These are phyloP conservation scores for Criorhina ranunculi DNA, from an alignment of 2,888 invertebrate species.

Conservation along the genomic window DNA sequence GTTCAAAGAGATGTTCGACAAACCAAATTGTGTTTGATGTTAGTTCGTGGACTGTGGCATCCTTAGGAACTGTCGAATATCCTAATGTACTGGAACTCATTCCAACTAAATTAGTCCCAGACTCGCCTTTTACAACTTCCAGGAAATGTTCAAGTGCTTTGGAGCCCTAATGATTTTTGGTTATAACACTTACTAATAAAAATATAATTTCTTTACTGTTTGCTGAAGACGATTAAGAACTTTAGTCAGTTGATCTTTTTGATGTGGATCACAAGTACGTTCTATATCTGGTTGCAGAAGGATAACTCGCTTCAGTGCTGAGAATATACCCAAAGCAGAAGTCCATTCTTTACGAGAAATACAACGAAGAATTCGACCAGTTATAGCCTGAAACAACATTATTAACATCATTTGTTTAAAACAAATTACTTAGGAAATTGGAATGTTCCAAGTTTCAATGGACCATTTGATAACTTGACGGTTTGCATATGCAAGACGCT, in stretches of 20 bases:
- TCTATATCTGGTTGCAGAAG: constrained; percentile 92
- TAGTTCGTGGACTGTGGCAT: constrained; percentile 98
- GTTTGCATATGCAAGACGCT: no score
- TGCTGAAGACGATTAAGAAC: constrained; percentile 90
- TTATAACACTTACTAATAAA: neutral
- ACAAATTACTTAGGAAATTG: no score
- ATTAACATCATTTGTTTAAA: no score
- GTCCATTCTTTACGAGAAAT: constrained; percentile 92
- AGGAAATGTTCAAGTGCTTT: constrained; percentile 97
- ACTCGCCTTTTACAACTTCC: constrained; percentile 92
- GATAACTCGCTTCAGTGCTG: constrained; percentile 91
- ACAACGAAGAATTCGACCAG: constrained; percentile 90
- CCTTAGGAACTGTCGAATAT: constrained; percentile 88
- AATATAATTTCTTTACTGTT: constrained; percentile 86
- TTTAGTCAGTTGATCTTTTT: constrained; percentile 89
- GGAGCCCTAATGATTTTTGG: constrained; percentile 88
- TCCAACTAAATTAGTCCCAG: constrained; percentile 89
- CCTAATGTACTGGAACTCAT: constrained; percentile 82
- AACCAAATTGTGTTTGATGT: constrained; percentile 97
- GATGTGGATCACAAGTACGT: constrained; percentile 89
- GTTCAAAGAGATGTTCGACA: constrained; percentile 93
- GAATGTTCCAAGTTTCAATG: no score
- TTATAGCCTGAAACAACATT: constrained; percentile 86
- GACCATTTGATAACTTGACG: no score
- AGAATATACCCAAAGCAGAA: constrained; percentile 92